phyloP scores from a whole-genome alignment of 2,888 invertebrate genomes.

The Malthinus seriepunctatus region DNA sequence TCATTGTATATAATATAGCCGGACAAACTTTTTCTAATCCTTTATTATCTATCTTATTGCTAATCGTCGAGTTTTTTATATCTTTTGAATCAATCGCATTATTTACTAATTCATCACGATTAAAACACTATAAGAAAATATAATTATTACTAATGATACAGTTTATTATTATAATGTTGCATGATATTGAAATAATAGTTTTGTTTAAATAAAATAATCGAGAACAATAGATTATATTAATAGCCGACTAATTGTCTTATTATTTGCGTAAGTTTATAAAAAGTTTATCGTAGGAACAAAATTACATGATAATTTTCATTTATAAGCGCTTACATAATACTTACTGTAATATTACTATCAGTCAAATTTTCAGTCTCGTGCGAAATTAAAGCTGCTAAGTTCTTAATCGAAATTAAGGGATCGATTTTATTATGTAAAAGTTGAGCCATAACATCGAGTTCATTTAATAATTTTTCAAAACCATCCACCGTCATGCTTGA shows the following conservation, averaged over 20 bases:
- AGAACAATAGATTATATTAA: neutral
- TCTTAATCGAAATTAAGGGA: constrained; percentile 15
- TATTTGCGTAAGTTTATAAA: no score
- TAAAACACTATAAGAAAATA: constrained; percentile 30
- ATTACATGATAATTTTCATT: no score
- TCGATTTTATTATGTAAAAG: constrained; percentile 12
- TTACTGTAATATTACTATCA: constrained; percentile 26
- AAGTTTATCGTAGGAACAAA: no score
- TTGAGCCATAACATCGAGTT: constrained; percentile 31
- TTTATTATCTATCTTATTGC: constrained; percentile 30
- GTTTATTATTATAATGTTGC: neutral
- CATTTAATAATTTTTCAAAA: constrained; percentile 69
- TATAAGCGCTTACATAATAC: constrained; percentile 39
- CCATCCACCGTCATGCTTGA: constrained; percentile 67
- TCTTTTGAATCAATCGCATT: constrained; percentile 10
- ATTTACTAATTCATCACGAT: constrained; percentile 28
- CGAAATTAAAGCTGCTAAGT: constrained; percentile 24
- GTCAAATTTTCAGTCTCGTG: constrained; percentile 28
- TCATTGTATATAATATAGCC: constrained; percentile 37
- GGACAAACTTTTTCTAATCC: constrained; percentile 38
- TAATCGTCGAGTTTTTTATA: constrained; percentile 22
- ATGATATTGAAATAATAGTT: neutral
- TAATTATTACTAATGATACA: neutral
- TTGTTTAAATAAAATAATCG: neutral
- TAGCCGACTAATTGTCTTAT: no score